A percentile compares a stretch with the other conserved stretches of the same genome.
Conservation (phyloP, 1,140 invertebrate genomes). For the Trigoniulus corallinus region DNA sequence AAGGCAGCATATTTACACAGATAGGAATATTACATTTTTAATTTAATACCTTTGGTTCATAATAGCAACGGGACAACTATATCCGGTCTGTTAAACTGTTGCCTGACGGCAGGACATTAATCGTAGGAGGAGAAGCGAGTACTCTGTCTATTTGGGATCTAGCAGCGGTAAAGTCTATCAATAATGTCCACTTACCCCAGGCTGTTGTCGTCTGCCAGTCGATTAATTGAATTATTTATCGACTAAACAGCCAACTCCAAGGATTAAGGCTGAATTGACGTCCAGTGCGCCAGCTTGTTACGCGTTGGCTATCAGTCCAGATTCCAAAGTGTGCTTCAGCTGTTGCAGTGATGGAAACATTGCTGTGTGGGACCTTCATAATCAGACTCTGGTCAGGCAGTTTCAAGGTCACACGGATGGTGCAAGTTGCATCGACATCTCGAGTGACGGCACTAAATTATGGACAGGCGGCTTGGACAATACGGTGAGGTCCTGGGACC, state of each 20-base stretch:
- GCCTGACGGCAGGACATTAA: constrained; percentile 83
- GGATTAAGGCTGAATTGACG: constrained; percentile 74
- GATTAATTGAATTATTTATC: neutral
- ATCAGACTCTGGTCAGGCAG: constrained; percentile 79
- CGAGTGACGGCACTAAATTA: constrained; percentile 81
- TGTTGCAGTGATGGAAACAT: constrained; percentile 94
- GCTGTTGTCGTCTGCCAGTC: neutral
- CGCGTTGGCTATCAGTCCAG: constrained; percentile 87
- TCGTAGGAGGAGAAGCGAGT: constrained; percentile 91
- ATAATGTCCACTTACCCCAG: constrained; percentile 3
- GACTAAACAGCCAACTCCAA: constrained; percentile 42
- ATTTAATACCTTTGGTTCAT: constrained; percentile 10
- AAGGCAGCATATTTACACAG: too few species aligned
- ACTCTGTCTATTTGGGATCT: constrained; percentile 94
- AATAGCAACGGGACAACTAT: constrained; percentile 84
- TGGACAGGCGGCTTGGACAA: constrained; percentile 98
- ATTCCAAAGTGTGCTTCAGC: constrained; percentile 91
- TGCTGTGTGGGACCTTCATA: constrained; percentile 87
- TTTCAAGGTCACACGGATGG: constrained; percentile 96
- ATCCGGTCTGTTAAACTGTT: constrained; percentile 91
- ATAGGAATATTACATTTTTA: neutral
- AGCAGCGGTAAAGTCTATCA: constrained; percentile 41
- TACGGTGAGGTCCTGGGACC: constrained; percentile 92
- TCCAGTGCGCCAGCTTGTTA: constrained; percentile 94
- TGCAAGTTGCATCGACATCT: constrained; percentile 94